Percentiles rank a stretch among this genome's conserved stretches.
phyloP scores from a whole-genome alignment of 2,888 invertebrate species.

The Eumerus sabulonum region DNA sequence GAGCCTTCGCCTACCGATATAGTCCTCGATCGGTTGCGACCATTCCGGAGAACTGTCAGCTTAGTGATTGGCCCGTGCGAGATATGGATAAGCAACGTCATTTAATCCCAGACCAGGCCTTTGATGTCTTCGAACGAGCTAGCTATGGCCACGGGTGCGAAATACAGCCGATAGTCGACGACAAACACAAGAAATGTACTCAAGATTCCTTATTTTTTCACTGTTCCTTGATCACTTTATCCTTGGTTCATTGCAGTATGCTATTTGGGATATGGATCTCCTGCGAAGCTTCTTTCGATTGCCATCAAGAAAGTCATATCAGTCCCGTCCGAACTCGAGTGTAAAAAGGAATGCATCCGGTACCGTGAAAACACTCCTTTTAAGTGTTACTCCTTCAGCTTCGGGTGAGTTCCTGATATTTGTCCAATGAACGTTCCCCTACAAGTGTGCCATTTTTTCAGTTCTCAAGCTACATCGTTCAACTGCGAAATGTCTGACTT shows the following conservation, averaged over 20 bases:
- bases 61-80: conserved; percentile 86
- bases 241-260: conserved; percentile 83
- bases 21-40: conserved; percentile 83
- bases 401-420: conserved; percentile 79
- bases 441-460: conserved; percentile 42
- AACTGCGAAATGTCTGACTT: conserved; percentile 90
- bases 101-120: conserved; percentile 82
- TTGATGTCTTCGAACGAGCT: conserved; percentile 89
- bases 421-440: neutral
- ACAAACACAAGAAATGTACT: conserved; percentile 78
- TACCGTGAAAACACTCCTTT: conserved; percentile 81
- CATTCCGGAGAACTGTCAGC: conserved; percentile 86
- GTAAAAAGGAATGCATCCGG: conserved; percentile 85
- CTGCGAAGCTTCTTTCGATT: conserved; percentile 84
- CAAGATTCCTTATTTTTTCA: neutral
- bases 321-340: conserved; percentile 83
- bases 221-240: neutral
- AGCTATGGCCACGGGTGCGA: conserved; percentile 92
- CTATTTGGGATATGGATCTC: conserved; percentile 88
- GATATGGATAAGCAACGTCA: conserved; percentile 83
- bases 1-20: conserved; percentile 89
- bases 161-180: conserved; percentile 81
- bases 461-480: conserved; percentile 76
- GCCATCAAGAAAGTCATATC: conserved; percentile 84
- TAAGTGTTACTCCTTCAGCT: conserved; percentile 89